Conservation (phyloP, 2,113 vertebrate species). For the Gavia stellata region DNA sequence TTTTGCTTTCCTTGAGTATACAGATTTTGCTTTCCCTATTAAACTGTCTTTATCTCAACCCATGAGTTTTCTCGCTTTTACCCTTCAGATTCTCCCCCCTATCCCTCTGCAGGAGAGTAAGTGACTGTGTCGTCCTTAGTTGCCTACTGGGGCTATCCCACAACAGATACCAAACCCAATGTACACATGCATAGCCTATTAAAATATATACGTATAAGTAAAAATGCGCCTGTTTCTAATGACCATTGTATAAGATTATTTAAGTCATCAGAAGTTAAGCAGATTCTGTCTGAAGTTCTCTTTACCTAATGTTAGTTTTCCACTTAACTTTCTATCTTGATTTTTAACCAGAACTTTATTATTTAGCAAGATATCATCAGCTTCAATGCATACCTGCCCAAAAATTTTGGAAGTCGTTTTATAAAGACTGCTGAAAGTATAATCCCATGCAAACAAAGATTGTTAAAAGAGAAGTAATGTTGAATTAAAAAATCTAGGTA, state of each 20-base stretch:
- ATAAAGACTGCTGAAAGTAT: background rate
- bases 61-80: background rate
- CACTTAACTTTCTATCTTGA: background rate
- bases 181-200: background rate
- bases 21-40: background rate
- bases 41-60: background rate
- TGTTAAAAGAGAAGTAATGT: background rate
- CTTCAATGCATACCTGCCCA: background rate
- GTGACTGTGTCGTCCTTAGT: background rate
- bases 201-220: background rate
- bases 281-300: background rate
- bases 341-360: background rate
- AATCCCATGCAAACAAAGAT: background rate
- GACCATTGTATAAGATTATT: background rate
- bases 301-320: background rate
- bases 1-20: background rate
- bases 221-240: background rate
- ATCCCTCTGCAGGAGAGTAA: accelerated
- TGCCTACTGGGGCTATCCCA: background rate
- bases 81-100: background rate
- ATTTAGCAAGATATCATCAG: background rate
- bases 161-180: background rate
- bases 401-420: background rate
- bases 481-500: background rate
- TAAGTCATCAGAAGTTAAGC: background rate